Conservation (phyloP, 2,113 vertebrate species). For the Oncorhynchus mykiss region DNA sequence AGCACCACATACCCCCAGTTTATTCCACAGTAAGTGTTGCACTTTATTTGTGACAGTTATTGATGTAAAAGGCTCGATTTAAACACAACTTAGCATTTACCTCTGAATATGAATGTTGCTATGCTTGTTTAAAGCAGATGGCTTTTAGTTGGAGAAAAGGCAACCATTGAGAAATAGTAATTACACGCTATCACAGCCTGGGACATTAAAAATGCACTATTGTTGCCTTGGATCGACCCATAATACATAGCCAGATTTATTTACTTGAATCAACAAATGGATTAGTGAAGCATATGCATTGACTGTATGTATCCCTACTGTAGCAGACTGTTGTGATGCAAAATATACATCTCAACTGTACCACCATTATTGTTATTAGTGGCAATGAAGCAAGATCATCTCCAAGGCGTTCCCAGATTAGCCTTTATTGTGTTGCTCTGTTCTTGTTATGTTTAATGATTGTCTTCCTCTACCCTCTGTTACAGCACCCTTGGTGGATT, state of each 20-base stretch:
- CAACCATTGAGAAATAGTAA: slow-evolving; percentile 28
- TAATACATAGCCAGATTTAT: neutral
- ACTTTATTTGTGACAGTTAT: neutral
- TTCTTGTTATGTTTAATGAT: neutral
- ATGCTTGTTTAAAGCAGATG: slow-evolving; percentile 18
- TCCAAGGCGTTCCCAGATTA: neutral
- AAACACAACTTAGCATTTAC: neutral
- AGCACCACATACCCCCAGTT: neutral
- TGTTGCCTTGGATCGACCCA: slow-evolving; percentile 5
- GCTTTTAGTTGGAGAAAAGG: slow-evolving; percentile 13
- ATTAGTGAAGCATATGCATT: too few species aligned
- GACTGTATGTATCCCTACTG: neutral
- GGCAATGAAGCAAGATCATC: too few species aligned
- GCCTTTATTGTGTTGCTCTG: too few species aligned
- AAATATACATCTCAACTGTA: neutral
- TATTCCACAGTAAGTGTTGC: neutral
- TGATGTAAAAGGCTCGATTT: neutral
- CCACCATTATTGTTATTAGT: too few species aligned
- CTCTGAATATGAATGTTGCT: slow-evolving; percentile 15
- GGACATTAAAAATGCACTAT: slow-evolving; percentile 22
- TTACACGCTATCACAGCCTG: slow-evolving; percentile 37
- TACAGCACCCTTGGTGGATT: slow-evolving; percentile 91
- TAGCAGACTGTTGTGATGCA: neutral
- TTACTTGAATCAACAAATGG: neutral
- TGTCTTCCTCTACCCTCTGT: slow-evolving; percentile 18